Evolutionary conservation across 2,888 invertebrate species (phyloP).

Genomic region (Aphodius sticticus): DNA sequence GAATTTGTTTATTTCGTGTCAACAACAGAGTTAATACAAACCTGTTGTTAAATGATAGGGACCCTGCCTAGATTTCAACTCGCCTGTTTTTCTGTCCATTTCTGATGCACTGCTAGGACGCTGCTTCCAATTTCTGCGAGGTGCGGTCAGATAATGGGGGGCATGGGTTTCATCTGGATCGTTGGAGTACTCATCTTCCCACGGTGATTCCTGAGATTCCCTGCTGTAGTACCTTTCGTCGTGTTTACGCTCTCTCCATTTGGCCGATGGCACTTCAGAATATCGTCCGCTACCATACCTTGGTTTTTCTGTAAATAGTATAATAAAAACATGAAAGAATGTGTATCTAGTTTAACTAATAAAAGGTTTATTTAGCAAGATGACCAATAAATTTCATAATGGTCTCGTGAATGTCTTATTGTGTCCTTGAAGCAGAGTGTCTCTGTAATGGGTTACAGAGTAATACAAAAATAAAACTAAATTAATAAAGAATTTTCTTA

Average conservation of each 20-base stretch:
- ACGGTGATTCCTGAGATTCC: slow-evolving; percentile 63
- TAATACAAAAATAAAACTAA: no score
- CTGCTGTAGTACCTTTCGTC: slow-evolving; percentile 58
- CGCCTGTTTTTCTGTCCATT: slow-evolving; percentile 62
- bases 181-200: slow-evolving; percentile 67
- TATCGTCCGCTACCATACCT: slow-evolving; percentile 51
- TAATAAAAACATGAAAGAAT: slow-evolving; percentile 30
- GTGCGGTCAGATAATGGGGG: slow-evolving; percentile 53
- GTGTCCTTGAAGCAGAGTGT: no score
- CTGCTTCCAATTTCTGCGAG: slow-evolving; percentile 60
- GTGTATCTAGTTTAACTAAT: slow-evolving; percentile 13
- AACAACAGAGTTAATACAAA: slow-evolving; percentile 28
- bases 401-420: no score
- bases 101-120: slow-evolving; percentile 68
- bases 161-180: slow-evolving; percentile 49
- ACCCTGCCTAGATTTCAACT: slow-evolving; percentile 54
- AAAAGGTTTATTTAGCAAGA: no score
- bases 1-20: background rate
- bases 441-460: no score
- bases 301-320: slow-evolving; percentile 47
- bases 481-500: no score
- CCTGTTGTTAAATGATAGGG: slow-evolving; percentile 46
- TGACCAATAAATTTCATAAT: no score
- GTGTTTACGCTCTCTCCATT: slow-evolving; percentile 59
- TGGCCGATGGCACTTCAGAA: slow-evolving; percentile 42